Evolutionary conservation across 92 coral and sea anemone species (phyloP), one percentile per base, ranked within the genome.

Genomic region (Isaurus tuberculatus): DNA sequence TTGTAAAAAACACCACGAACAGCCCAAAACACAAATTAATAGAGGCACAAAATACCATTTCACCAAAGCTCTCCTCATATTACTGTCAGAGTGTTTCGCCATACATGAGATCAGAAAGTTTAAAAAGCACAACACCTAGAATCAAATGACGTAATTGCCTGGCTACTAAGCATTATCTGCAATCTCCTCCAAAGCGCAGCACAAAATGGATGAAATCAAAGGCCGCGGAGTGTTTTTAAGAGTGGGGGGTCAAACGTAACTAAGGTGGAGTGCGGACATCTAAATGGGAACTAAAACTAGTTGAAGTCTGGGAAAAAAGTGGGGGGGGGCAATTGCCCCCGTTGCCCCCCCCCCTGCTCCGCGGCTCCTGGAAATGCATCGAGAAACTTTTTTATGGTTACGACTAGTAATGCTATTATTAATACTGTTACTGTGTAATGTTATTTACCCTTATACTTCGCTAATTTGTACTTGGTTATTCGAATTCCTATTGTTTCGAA

Each of bases 41-140:
- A 57, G 99, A 93, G 89, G 98, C 98, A 86, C 99, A 97, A 88
- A 97, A 90, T 68, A 97, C 98, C 99, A 97, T 97, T 74, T 92
- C 94, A 90, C 85, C 79, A 70, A 82, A 51, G 79, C 65, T 48
- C 70, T 92, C 91, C 87, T 88, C 97, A 93, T 93, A 89, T 84
- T 89, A 84, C 65, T 57, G 27, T 49, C 82, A 77, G 70, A 26
- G 0, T 51, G 23, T n/a, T 58, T 77, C 34, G 25, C 70, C 82
- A 77, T 77, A 70, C 70, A 77, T 77, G 82, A 77, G 82, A 77
- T 77, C 82, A 77, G 60, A 32, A 63, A 63, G 17, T 9, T 63
- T 28, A 29, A 26, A 26, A 26, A 26, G 5, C 34, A 29, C 69
- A 13, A 29, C 69, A 26, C 69, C 33, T 29, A 26, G 29, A 26